Percentiles rank a stretch among this genome's conserved stretches.
Conservation (phyloP, 2,797 vertebrate species). For the Glyptemys insculpta region DNA sequence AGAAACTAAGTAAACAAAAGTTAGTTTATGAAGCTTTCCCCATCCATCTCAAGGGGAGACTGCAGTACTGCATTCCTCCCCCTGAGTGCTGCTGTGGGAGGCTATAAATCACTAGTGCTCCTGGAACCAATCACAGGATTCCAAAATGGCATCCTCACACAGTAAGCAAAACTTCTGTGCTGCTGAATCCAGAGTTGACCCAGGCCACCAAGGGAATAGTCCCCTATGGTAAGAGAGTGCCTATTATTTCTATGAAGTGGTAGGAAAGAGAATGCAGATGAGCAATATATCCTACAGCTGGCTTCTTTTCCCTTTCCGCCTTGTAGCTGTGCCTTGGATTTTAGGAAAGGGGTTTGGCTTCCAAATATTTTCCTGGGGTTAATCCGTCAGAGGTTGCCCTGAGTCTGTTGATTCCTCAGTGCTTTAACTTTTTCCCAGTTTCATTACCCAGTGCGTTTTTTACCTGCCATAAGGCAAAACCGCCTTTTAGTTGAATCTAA, state of each 20-base stretch:
- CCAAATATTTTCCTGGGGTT: not conserved
- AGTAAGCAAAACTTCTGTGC: rapidly evolving
- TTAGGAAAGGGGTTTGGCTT: not conserved
- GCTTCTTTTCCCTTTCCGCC: not conserved
- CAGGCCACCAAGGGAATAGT: rapidly evolving
- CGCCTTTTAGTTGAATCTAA: not conserved
- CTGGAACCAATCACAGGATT: not conserved
- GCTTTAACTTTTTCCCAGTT: not conserved
- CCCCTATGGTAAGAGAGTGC: not conserved
- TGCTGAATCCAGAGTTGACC: not conserved
- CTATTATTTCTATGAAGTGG: rapidly evolving
- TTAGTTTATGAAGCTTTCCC: not conserved
- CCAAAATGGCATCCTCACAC: not conserved
- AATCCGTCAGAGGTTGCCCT: not conserved
- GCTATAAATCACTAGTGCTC: not conserved
- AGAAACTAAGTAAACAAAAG: not conserved
- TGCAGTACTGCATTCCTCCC: not conserved
- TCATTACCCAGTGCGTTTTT: not conserved
- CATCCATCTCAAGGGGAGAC: not conserved
- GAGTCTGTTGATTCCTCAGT: not conserved
- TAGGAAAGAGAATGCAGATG: rapidly evolving
- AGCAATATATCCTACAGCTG: not conserved
- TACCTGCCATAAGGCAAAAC: not conserved
- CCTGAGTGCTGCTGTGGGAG: not conserved
- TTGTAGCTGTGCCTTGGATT: not conserved